Evolutionary conservation across 2,888 invertebrate species (phyloP).

Genomic region (Dendrolimus pini): DNA sequence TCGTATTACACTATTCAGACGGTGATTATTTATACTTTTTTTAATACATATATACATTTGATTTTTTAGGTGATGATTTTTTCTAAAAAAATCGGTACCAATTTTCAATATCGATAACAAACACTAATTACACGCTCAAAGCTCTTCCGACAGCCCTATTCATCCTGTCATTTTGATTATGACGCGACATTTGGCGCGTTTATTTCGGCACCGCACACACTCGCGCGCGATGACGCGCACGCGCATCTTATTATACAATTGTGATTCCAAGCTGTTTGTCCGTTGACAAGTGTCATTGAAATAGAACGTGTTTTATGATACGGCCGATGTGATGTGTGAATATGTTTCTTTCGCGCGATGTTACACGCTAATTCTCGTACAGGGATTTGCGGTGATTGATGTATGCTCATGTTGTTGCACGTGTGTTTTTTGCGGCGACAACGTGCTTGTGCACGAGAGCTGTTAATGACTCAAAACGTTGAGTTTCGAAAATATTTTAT

Average conservation of each 20-base stretch:
- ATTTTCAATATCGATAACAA: too few species aligned
- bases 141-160: not conserved
- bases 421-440: too few species aligned
- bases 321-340: not conserved
- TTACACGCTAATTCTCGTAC: not conserved
- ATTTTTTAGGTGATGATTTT: too few species aligned
- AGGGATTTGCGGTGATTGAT: not conserved
- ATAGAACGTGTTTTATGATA: not conserved
- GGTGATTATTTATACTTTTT: too few species aligned
- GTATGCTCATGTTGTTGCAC: not conserved
- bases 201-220: not conserved
- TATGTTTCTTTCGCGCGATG: not conserved
- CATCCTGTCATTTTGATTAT: not conserved
- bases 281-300: not conserved
- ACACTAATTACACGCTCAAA: too few species aligned
- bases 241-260: not conserved
- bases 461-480: too few species aligned
- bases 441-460: too few species aligned
- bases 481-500: too few species aligned
- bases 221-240: not conserved
- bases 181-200: constrained; percentile 1
- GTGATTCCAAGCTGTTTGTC: not conserved
- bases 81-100: too few species aligned
- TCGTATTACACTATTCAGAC: too few species aligned
- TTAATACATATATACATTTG: too few species aligned